phyloP scores from a whole-genome alignment of 2,888 invertebrate genomes.

The Dynastes maya region DNA sequence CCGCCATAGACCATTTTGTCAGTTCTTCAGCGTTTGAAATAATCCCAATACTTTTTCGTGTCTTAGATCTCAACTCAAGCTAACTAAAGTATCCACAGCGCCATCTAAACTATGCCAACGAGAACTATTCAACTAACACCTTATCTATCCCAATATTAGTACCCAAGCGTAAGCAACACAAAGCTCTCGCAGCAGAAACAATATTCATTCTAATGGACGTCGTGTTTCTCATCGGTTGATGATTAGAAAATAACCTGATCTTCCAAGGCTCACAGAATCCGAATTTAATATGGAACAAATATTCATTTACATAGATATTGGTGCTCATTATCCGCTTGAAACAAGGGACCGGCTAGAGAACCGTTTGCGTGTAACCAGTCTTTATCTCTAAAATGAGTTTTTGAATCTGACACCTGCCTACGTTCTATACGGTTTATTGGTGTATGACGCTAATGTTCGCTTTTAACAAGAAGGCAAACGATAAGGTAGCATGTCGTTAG shows the following conservation, averaged over 20 bases:
- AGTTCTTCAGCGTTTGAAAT: no score
- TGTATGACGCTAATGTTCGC: conserved; percentile 35
- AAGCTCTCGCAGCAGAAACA: neutral
- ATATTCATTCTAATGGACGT: conserved; percentile 18
- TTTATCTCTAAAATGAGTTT: conserved; percentile 59
- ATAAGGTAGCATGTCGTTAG: conserved; percentile 34
- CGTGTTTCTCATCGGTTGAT: conserved; percentile 40
- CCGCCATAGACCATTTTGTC: no score
- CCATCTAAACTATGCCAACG: no score
- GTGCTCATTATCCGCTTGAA: conserved; percentile 29
- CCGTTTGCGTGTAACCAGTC: conserved; percentile 46
- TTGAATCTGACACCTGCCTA: conserved; percentile 53
- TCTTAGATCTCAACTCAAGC: no score
- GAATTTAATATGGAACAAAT: conserved; percentile 54
- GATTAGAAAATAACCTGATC: conserved; percentile 56
- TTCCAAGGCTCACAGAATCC: conserved; percentile 46
- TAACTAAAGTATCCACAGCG: no score
- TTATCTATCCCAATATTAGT: no score
- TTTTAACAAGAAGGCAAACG: conserved; percentile 31
- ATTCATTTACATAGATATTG: conserved; percentile 62
- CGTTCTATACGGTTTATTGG: conserved; percentile 17
- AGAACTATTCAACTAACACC: no score
- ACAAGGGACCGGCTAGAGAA: conserved; percentile 51
- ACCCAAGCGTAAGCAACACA: no score
- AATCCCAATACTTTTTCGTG: no score